Conservation (phyloP, 2,113 vertebrate species). For the Cyprinodon brontotheroides region DNA sequence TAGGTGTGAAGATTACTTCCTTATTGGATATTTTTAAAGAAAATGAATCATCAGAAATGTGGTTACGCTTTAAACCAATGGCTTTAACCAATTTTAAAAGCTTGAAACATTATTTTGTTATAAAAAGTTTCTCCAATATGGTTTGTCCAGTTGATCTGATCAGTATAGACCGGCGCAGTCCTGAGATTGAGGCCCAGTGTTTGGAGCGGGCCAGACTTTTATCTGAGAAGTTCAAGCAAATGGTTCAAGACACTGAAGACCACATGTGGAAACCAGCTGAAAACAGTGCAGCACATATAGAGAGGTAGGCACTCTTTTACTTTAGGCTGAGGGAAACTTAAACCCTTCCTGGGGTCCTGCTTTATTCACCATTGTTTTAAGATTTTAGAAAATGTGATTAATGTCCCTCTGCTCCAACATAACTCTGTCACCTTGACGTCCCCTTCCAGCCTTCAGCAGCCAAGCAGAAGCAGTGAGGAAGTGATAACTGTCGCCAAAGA, state of each 20-base stretch:
- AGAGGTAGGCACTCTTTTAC: conserved; percentile 34
- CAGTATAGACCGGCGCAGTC: conserved; percentile 86
- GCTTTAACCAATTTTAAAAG: background rate
- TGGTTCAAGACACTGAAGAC: conserved; percentile 82
- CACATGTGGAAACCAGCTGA: conserved; percentile 85
- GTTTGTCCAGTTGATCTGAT: conserved; percentile 88
- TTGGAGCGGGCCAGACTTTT: conserved; percentile 79
- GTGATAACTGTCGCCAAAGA: conserved; percentile 60
- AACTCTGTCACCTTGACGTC: background rate
- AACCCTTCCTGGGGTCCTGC: background rate
- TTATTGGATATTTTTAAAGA: background rate
- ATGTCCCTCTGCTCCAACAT: background rate
- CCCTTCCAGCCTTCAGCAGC: conserved; percentile 50
- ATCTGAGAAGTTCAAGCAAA: conserved; percentile 84
- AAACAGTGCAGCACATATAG: background rate
- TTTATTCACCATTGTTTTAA: background rate
- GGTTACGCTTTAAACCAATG: background rate
- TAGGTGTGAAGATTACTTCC: conserved; percentile 63
- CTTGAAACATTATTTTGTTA: background rate
- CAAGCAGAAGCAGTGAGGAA: conserved; percentile 49
- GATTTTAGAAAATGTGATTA: background rate
- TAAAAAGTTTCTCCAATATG: conserved; percentile 57
- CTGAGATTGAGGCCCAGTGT: conserved; percentile 84
- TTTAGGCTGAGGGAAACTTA: background rate
- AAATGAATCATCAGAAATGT: background rate